phyloP scores from a whole-genome alignment of 2,888 invertebrate species.

The Nomada ferruginata region DNA sequence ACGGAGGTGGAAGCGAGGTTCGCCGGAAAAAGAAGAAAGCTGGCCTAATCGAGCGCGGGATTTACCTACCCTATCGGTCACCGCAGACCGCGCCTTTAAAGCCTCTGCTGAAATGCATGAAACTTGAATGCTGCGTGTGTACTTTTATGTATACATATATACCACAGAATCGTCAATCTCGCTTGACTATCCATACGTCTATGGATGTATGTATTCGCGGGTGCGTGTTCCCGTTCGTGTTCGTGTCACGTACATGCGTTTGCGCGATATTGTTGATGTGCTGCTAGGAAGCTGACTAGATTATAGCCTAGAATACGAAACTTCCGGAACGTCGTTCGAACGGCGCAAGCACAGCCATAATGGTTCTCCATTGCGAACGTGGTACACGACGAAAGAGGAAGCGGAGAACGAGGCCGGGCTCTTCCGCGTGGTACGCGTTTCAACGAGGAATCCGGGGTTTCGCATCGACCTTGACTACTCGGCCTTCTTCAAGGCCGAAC shows the following conservation, averaged over 20 bases:
- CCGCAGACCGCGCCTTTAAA: constrained; percentile 63
- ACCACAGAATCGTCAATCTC: not conserved
- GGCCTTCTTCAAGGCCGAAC: constrained; percentile 90
- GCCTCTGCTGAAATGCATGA: constrained; percentile 58
- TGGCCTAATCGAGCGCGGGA: constrained; percentile 57
- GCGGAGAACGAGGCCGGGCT: constrained; percentile 40
- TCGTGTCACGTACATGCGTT: constrained; percentile 44
- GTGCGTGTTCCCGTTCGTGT: constrained; percentile 6
- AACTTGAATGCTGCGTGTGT: constrained; percentile 11
- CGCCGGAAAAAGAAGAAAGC: constrained; percentile 49
- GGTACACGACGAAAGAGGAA: constrained; percentile 52
- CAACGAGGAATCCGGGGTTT: constrained; percentile 60
- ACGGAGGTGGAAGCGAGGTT: constrained; percentile 59
- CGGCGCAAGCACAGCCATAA: constrained; percentile 24
- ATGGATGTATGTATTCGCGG: not conserved
- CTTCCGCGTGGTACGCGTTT: constrained; percentile 25
- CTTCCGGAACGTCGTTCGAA: constrained; percentile 42
- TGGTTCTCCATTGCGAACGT: constrained; percentile 44
- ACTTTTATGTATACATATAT: constrained; percentile 11
- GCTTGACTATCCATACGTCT: too few relatives aligned
- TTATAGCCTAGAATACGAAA: constrained; percentile 79
- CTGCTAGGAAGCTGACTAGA: constrained; percentile 84
- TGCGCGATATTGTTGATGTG: constrained; percentile 77
- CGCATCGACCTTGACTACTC: constrained; percentile 72
- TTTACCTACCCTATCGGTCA: constrained; percentile 61